Evolutionary conservation across 2,888 invertebrate species (phyloP).

Genomic region (Brachyopa scutellaris): DNA sequence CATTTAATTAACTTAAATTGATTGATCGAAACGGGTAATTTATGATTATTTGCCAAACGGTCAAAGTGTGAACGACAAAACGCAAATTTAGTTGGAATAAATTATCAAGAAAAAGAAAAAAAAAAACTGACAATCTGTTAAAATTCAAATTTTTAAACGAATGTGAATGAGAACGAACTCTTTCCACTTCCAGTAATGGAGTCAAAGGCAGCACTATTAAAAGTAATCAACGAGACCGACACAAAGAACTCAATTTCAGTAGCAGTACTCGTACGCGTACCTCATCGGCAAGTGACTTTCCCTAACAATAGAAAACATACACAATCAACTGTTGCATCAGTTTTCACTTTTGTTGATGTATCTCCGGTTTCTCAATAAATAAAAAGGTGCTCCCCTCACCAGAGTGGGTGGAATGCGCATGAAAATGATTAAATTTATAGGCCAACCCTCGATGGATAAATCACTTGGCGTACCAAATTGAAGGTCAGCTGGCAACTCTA

Average conservation of each 20-base stretch:
- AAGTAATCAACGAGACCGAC: not conserved
- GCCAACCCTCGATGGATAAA: too few relatives aligned
- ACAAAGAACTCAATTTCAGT: not conserved
- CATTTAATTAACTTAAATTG: conserved; percentile 1
- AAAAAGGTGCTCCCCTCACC: not conserved
- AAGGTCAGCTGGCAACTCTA: conserved; percentile 40
- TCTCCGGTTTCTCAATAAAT: not conserved
- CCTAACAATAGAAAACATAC: conserved; percentile 19
- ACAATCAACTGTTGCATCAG: conserved; percentile 41
- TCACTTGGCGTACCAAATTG: not conserved
- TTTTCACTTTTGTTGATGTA: conserved; percentile 39
- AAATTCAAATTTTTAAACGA: not conserved
- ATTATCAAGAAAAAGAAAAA: not conserved
- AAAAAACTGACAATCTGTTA: not conserved
- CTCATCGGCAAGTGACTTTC: conserved; percentile 46
- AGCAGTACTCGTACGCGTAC: too few relatives aligned
- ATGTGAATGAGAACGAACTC: not conserved
- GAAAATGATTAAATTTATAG: not conserved
- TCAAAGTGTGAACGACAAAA: not conserved
- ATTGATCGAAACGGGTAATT: not conserved
- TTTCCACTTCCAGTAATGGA: not conserved
- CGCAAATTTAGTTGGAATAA: not conserved
- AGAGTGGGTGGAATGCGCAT: not conserved
- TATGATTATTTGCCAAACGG: not conserved
- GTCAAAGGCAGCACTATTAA: not conserved